Evolutionary conservation across 2,113 vertebrate species (phyloP).

Genomic region (Neodon shergylaensis): DNA sequence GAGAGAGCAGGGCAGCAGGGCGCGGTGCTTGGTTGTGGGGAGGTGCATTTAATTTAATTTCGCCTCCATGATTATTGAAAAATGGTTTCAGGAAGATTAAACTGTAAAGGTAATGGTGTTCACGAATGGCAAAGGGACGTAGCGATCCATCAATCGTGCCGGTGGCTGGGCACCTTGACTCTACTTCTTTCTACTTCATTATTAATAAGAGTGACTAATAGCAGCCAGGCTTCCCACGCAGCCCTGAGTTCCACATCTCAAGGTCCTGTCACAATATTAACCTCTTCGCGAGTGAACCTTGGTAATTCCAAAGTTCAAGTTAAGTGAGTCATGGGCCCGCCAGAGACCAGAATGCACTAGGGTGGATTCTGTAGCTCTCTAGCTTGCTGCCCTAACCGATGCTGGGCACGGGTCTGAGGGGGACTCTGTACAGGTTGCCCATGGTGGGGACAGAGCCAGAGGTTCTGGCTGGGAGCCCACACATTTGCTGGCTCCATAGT

Average conservation of each 20-base stretch:
- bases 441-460: rapidly evolving
- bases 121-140: background rate
- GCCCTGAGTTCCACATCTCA: background rate
- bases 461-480: background rate
- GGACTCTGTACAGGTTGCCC: background rate
- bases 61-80: conserved; percentile 29
- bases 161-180: rapidly evolving
- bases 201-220: conserved; percentile 40
- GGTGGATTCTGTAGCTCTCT: rapidly evolving
- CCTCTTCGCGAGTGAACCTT: background rate
- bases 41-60: conserved; percentile 24
- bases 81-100: conserved; percentile 64
- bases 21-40: background rate
- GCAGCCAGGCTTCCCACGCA: background rate
- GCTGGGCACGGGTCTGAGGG: background rate
- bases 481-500: background rate
- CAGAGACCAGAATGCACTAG: rapidly evolving
- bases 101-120: background rate
- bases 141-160: background rate
- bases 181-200: background rate
- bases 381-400: rapidly evolving
- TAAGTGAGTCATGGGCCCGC: rapidly evolving
- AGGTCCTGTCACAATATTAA: background rate
- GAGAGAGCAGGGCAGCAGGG: background rate
- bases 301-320: background rate